Evolutionary conservation across 2,113 vertebrate species (phyloP).

Genomic region (Clarias magur): DNA sequence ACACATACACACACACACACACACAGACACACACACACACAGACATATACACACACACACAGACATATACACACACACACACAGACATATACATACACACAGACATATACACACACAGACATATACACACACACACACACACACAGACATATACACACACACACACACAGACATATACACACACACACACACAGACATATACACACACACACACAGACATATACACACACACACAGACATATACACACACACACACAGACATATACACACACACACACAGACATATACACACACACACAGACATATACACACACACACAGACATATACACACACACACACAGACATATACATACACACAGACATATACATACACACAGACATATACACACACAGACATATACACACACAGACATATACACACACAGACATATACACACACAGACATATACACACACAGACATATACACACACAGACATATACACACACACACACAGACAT

Average conservation of each 20-base stretch:
- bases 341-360: background rate
- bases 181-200: background rate
- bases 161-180: background rate
- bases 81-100: no score
- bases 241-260: background rate
- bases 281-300: background rate
- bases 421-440: background rate
- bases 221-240: background rate
- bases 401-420: slow-evolving; percentile 8
- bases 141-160: background rate
- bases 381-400: background rate
- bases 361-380: no score
- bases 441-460: background rate
- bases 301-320: background rate
- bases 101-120: background rate
- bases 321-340: background rate
- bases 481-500: background rate
- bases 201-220: background rate
- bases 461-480: no score
- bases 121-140: background rate
- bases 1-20: background rate
- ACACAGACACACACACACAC: background rate
- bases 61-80: background rate
- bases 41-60: background rate
- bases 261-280: background rate